These are phyloP conservation scores for Sphaeramia orbicularis DNA, from an alignment of 2,797 vertebrate genomes.

Conservation along the genomic window DNA sequence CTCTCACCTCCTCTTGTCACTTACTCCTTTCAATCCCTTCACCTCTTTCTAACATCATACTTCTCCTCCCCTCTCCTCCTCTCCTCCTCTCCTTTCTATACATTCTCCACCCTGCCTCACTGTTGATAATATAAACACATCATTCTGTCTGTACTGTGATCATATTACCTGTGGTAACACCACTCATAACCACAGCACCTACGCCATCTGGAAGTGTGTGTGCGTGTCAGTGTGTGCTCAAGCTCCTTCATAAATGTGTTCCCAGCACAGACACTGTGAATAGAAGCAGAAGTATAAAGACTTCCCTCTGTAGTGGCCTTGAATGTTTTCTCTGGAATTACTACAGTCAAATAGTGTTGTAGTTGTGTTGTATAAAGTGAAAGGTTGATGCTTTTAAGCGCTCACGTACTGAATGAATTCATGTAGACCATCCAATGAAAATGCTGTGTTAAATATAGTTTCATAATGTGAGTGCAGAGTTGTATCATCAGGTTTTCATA, in stretches of 20 bases:
- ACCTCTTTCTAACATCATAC: slow-evolving; percentile 23
- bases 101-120: slow-evolving; percentile 40
- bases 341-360: slow-evolving; percentile 19
- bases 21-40: slow-evolving; percentile 12
- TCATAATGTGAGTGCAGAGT: not conserved
- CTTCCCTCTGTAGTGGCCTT: slow-evolving; percentile 45
- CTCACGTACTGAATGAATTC: slow-evolving; percentile 22
- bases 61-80: slow-evolving; percentile 36
- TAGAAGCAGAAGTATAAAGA: slow-evolving; percentile 16
- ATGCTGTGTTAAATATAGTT: not conserved
- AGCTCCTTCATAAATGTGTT: slow-evolving; percentile 11
- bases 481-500: not conserved
- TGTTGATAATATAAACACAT: slow-evolving; percentile 72
- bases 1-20: slow-evolving; percentile 27
- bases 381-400: slow-evolving; percentile 27
- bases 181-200: slow-evolving; percentile 60
- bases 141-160: slow-evolving; percentile 64
- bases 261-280: slow-evolving; percentile 30
- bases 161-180: slow-evolving; percentile 72
- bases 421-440: slow-evolving; percentile 13
- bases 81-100: slow-evolving; percentile 6
- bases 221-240: slow-evolving; percentile 8
- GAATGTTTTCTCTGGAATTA: slow-evolving; percentile 45
- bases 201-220: slow-evolving; percentile 33
- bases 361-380: slow-evolving; percentile 17